These are phyloP conservation scores for Cercocebus atys DNA, from an alignment of 2,113 vertebrate genomes.

Conservation along the genomic window DNA sequence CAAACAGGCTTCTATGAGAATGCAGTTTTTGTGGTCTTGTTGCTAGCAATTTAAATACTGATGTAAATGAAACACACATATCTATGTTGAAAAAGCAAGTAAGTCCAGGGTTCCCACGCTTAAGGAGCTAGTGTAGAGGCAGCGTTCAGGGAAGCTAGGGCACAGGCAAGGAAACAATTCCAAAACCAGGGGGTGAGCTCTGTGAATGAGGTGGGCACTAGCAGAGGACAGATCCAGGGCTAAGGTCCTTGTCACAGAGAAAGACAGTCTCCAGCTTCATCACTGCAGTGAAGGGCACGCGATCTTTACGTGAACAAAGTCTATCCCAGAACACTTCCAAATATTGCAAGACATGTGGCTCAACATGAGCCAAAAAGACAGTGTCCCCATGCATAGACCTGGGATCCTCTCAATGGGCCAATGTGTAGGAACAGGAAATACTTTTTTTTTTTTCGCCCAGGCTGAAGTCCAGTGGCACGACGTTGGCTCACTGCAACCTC, in stretches of 20 bases:
- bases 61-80: neutral
- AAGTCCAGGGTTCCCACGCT: fast-evolving
- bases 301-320: neutral
- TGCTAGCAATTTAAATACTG: neutral
- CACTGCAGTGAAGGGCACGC: neutral
- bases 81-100: neutral
- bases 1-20: neutral
- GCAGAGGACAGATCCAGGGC: neutral
- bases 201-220: fast-evolving
- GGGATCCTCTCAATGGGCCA: neutral
- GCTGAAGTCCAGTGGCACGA: no score
- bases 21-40: neutral
- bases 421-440: no score
- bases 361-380: neutral
- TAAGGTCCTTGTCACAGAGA: neutral
- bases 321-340: neutral
- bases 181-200: fast-evolving
- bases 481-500: no score
- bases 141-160: no score
- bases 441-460: no score
- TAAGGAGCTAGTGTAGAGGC: fast-evolving
- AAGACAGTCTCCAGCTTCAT: neutral
- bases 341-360: neutral
- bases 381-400: fast-evolving
- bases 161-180: no score